These are phyloP conservation scores for Apeltes quadracus DNA, from an alignment of 2,113 vertebrate species.

Conservation along the genomic window DNA sequence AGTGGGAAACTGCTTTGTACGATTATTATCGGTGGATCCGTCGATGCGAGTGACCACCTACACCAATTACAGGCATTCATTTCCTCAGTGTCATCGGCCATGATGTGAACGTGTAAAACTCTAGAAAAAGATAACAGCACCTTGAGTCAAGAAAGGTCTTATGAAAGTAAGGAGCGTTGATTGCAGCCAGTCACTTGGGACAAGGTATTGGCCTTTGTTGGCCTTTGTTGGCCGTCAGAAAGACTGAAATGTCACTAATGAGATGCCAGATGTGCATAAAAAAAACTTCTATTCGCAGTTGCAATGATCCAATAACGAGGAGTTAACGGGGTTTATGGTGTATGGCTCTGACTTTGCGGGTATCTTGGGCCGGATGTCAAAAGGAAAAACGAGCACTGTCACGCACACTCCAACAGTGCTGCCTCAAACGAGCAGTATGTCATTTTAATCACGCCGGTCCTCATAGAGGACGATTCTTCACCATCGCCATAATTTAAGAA, in stretches of 20 bases:
- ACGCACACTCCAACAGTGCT: neutral
- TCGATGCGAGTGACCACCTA: neutral
- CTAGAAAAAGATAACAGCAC: neutral
- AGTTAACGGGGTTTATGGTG: neutral
- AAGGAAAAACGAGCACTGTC: neutral
- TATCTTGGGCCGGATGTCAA: neutral
- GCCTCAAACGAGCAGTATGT: slow-evolving; percentile 28
- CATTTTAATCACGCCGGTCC: slow-evolving; percentile 44
- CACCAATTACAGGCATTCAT: neutral
- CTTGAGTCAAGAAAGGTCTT: neutral
- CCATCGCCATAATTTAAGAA: slow-evolving; percentile 27
- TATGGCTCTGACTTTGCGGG: slow-evolving; percentile 18
- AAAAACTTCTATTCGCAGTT: neutral
- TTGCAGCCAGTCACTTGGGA: neutral
- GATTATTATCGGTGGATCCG: neutral
- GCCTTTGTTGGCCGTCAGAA: neutral
- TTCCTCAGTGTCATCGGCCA: neutral
- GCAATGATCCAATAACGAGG: neutral
- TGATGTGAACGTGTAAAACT: neutral
- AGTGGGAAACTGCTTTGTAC: neutral
- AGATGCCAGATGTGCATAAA: neutral
- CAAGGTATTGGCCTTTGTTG: too few relatives aligned
- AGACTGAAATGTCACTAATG: neutral
- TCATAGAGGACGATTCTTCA: slow-evolving; percentile 24
- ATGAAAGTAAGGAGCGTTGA: neutral